Conservation (phyloP, 2,888 invertebrate genomes). For the Bellardia bayeri region DNA sequence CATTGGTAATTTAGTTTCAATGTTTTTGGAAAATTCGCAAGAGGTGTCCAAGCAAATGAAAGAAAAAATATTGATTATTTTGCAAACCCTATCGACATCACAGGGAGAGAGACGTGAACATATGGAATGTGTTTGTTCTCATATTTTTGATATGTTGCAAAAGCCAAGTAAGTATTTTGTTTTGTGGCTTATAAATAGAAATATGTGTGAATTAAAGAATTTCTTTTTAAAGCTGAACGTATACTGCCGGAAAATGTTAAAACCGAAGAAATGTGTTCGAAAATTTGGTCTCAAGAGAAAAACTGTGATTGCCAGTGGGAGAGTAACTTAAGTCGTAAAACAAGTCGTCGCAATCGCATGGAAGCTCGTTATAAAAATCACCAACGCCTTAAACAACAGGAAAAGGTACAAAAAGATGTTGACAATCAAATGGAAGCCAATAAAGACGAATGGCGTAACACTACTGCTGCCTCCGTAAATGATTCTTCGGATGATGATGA, state of each 20-base stretch:
- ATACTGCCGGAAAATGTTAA: constrained; percentile 85
- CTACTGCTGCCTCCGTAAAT: constrained; percentile 8
- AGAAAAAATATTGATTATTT: constrained; percentile 76
- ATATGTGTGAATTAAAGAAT: background rate
- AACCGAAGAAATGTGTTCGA: constrained; percentile 86
- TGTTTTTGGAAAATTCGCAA: constrained; percentile 85
- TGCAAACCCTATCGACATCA: constrained; percentile 76
- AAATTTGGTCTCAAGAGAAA: constrained; percentile 86
- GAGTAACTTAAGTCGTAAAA: constrained; percentile 80
- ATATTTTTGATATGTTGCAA: constrained; percentile 82
- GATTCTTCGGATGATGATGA: constrained; percentile 76
- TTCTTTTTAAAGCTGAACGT: constrained; percentile 70
- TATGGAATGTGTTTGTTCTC: constrained; percentile 84
- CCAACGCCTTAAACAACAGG: constrained; percentile 73
- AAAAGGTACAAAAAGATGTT: constrained; percentile 53
- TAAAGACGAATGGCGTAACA: constrained; percentile 62
- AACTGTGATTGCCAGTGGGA: constrained; percentile 88
- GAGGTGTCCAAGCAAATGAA: constrained; percentile 78
- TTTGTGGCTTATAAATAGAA: background rate
- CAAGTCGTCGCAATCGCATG: constrained; percentile 84
- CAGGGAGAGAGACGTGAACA: constrained; percentile 84
- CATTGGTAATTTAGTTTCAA: constrained; percentile 87
- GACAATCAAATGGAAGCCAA: constrained; percentile 11
- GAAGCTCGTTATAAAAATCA: constrained; percentile 79
- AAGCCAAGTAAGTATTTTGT: constrained; percentile 72